Conservation (phyloP, 2,888 invertebrate genomes). For the Priocnemis perturbator region DNA sequence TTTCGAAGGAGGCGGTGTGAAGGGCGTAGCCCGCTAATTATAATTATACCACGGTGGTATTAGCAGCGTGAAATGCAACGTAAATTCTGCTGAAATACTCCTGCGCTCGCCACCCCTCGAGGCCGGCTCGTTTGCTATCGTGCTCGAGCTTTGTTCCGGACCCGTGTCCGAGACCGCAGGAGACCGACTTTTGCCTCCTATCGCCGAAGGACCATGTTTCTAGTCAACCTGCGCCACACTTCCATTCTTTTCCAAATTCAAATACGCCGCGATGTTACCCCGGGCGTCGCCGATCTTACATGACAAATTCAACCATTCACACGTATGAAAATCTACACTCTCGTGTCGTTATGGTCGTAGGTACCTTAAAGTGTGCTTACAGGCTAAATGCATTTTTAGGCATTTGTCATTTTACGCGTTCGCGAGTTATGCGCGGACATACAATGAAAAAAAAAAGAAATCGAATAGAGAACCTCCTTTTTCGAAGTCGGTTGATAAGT, state of each 20-base stretch:
- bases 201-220: too few relatives aligned
- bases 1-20: slow-evolving; percentile 69
- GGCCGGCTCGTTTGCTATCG: slow-evolving; percentile 49
- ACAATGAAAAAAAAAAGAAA: too few relatives aligned
- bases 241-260: background rate
- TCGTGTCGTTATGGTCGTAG: too few relatives aligned
- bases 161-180: background rate
- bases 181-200: background rate
- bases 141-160: slow-evolving; percentile 43
- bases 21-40: slow-evolving; percentile 74
- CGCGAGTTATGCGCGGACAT: too few relatives aligned
- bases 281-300: slow-evolving; percentile 54
- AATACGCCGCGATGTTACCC: slow-evolving; percentile 58
- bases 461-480: too few relatives aligned
- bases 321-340: slow-evolving; percentile 29
- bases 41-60: slow-evolving; percentile 73
- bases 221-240: too few relatives aligned
- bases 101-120: slow-evolving; percentile 33
- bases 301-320: slow-evolving; percentile 38
- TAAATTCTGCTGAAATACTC: slow-evolving; percentile 71
- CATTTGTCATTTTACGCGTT: too few relatives aligned
- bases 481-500: too few relatives aligned
- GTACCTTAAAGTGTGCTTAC: too few relatives aligned
- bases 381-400: too few relatives aligned
- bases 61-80: slow-evolving; percentile 73